Conservation (phyloP, 1,140 invertebrate genomes). For the Hydropsyche tenuis region DNA sequence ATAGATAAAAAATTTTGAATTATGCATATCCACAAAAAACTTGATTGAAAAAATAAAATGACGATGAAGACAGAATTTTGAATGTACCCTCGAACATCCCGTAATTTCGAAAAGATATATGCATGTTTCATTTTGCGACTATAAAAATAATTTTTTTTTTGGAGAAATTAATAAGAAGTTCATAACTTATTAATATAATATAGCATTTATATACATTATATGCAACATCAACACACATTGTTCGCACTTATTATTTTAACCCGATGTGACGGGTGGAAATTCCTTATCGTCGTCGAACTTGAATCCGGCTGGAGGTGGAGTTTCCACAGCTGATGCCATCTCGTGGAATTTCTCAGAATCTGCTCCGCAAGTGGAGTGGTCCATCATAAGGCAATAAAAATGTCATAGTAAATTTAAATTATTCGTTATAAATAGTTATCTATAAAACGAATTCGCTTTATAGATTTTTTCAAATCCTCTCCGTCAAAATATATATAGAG, state of each 20-base stretch:
- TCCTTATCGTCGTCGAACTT: slow-evolving; percentile 81
- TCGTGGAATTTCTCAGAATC: slow-evolving; percentile 81
- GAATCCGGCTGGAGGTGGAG: slow-evolving; percentile 71
- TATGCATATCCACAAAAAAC: no score
- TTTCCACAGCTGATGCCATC: slow-evolving; percentile 72
- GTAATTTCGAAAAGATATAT: no score
- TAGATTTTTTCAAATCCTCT: slow-evolving; percentile 1
- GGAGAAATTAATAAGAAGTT: no score
- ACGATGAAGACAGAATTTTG: no score
- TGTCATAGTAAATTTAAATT: slow-evolving; percentile 38
- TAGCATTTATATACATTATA: no score
- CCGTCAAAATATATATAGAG: not conserved
- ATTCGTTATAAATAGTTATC: not conserved
- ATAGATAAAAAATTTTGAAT: no score
- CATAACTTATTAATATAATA: no score
- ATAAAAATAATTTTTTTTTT: no score
- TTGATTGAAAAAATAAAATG: no score
- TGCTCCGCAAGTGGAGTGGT: slow-evolving; percentile 58
- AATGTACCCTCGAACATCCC: no score
- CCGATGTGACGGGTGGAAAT: slow-evolving; percentile 80
- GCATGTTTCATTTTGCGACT: no score
- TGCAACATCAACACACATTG: not conserved
- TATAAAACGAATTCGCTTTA: slow-evolving; percentile 2
- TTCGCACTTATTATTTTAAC: not conserved
- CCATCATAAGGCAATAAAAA: slow-evolving; percentile 24